Evolutionary conservation across 2,888 invertebrate species (phyloP), one percentile per base, ranked within the genome.

Genomic region (Conops quadrifasciatus): DNA sequence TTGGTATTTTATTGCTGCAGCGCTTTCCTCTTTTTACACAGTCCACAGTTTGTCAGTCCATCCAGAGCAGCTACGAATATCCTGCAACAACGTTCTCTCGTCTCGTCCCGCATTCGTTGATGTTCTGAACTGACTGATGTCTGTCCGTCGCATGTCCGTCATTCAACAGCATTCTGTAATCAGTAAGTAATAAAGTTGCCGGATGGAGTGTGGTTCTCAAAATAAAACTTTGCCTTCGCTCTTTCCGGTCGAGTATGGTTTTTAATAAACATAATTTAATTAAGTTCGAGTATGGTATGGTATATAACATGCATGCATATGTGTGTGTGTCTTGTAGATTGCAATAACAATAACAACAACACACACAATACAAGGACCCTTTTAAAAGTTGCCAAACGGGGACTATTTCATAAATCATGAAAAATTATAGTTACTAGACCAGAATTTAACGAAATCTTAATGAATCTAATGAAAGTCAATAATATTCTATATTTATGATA

Each of bases 231-330:
- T 36, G 36, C 36, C 36, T 36, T 47, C 26, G 45, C 24, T 58
- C 49, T 66, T 56, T 59, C 67, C 59, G 59, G 59, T 59, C 67
- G 58, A 67, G 67, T 67, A 47, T 9, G 28, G 49, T 60, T 59
- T 59, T 67, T 60, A 59, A 67, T 59, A 47, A 59, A 60, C 67
- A 49, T 67, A 59, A 67, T 67, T 67, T 45, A 47, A 60, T 67
- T 67, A 49, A 24, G 19, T 15, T 58, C 16, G 21, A 30, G 7
- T 56, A 28, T 2, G 9, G 53, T 5, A 36, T 19, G 59, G 1
- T 28, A 59, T 1, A 26, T 15, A n/a, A 59, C 16, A 2, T 11
- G n/a, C 15, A 43, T 19, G 7, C 13, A 62, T 36, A 36, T 13
- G 30, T n/a, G n/a, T n/a, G n/a, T n/a, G n/a, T n/a, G n/a, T n/a